Percentiles rank a stretch among this genome's conserved stretches.
These are phyloP conservation scores for Papilio polytes DNA, from an alignment of 1,140 invertebrate genomes.

Conservation along the genomic window DNA sequence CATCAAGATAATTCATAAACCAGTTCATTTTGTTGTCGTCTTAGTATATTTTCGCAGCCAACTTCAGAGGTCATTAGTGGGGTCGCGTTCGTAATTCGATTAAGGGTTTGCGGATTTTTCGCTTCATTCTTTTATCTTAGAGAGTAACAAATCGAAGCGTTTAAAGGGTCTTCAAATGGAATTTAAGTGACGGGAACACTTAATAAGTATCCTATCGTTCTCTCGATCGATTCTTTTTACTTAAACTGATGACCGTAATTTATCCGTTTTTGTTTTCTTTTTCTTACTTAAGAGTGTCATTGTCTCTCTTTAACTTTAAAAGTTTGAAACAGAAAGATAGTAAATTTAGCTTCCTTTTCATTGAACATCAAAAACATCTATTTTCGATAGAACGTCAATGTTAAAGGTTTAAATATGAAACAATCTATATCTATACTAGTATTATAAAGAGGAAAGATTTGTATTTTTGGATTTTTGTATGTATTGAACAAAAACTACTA, in stretches of 20 bases:
- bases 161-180: slow-evolving; percentile 9
- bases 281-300: background rate
- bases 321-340: too few species aligned
- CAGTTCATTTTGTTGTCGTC: background rate
- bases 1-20: background rate
- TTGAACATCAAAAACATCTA: too few species aligned
- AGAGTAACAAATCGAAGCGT: slow-evolving; percentile 15
- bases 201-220: slow-evolving; percentile 19
- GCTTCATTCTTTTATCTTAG: slow-evolving; percentile 7
- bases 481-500: too few species aligned
- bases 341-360: too few species aligned
- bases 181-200: slow-evolving; percentile 16
- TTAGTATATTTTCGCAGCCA: background rate
- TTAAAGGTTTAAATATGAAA: too few species aligned
- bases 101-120: slow-evolving; percentile 14
- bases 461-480: too few species aligned
- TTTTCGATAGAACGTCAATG: too few species aligned
- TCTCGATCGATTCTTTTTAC: background rate
- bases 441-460: too few species aligned
- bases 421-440: too few species aligned
- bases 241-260: slow-evolving; percentile 11
- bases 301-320: too few species aligned
- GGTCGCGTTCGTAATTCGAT: slow-evolving; percentile 13
- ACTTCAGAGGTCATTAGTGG: slow-evolving; percentile 11
- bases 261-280: background rate